Percentiles rank a stretch among this genome's conserved stretches.
phyloP scores from a whole-genome alignment of 1,140 invertebrate species.

The Drosophila guanche region DNA sequence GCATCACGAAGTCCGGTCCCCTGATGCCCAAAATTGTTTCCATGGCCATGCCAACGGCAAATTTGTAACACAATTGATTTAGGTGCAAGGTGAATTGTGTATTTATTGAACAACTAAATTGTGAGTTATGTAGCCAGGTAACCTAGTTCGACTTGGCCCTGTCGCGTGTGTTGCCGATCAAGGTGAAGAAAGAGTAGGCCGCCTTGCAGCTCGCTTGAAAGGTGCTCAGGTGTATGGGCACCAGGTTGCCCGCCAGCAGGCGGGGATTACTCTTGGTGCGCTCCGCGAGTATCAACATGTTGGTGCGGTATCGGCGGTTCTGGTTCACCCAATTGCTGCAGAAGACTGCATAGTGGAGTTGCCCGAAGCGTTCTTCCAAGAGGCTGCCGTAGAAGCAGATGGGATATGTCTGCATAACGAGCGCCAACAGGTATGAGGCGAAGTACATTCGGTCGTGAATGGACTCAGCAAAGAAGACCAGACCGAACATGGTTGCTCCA shows the following conservation, averaged over 20 bases:
- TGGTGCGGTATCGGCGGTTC: conserved; percentile 37
- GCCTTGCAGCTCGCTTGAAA: conserved; percentile 63
- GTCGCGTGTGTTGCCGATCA: conserved; percentile 39
- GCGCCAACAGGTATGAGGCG: conserved; percentile 36
- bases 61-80: conserved; percentile 30
- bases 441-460: conserved; percentile 40
- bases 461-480: conserved; percentile 53
- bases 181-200: conserved; percentile 71
- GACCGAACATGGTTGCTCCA: conserved; percentile 35
- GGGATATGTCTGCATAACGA: conserved; percentile 59
- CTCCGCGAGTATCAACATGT: conserved; percentile 57
- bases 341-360: conserved; percentile 53
- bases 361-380: conserved; percentile 41
- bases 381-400: conserved; percentile 68
- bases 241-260: conserved; percentile 52
- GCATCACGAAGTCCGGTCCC: conserved; percentile 95
- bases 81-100: neutral
- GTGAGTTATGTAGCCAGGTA: neutral
- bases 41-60: conserved; percentile 83
- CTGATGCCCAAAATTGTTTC: conserved; percentile 96
- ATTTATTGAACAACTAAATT: neutral
- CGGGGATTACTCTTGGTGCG: conserved; percentile 38
- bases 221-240: conserved; percentile 69
- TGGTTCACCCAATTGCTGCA: conserved; percentile 73
- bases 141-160: neutral